Base-by-base conservation (phyloP, 2,113 vertebrate species). In the Antidorcas marsupialis region DNA sequence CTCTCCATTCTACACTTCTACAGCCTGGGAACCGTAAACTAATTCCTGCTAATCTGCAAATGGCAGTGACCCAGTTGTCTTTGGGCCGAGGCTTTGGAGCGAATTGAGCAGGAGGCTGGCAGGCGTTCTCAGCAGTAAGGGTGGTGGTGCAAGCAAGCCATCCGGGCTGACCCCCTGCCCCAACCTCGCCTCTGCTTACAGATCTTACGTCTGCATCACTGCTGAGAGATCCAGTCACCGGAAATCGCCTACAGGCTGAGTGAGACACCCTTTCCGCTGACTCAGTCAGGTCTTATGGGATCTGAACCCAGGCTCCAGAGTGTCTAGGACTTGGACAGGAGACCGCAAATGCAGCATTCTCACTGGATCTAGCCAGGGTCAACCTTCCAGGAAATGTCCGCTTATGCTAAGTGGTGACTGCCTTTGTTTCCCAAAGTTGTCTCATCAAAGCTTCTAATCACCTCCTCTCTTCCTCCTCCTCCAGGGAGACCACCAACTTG, bases 261-360 rank as follows among this genome's bases (percentile, higher is more conserved):
- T 23, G 47, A 93, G n/a, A 87, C 88, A 45, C 17, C 28, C 4
- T 59, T 87, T 47, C 1, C 4, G 27, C 76, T 98, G 97, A 98
- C 85, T 98, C 98, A 97, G 64, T 89, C 57, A 47, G 55, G 93
- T 91, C 94, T 98, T 97, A 98, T 50, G 67, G 88, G 92, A 97
- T 94, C 97, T 97, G 91, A 97, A 95, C 43, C 13, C n/a, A 83
- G 97, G 97, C 95, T 96, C 97, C 97, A 91, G 89, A 47, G n/a
- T 87, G 96, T 97, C 96, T 97, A 95, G 64, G 59, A 36, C 87
- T 17, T 14, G 84, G 36, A 47, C 16, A 39, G 59, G 93, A 96
- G 92, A 89, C 81, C 85, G 30, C 85, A 94, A 76, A 89, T 28
- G 15, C n/a, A 52, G 84, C 84, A 60, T 91, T 59, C 62, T 30